phyloP scores from a whole-genome alignment of 2,797 vertebrate genomes.

The Phalloptychus januarius region DNA sequence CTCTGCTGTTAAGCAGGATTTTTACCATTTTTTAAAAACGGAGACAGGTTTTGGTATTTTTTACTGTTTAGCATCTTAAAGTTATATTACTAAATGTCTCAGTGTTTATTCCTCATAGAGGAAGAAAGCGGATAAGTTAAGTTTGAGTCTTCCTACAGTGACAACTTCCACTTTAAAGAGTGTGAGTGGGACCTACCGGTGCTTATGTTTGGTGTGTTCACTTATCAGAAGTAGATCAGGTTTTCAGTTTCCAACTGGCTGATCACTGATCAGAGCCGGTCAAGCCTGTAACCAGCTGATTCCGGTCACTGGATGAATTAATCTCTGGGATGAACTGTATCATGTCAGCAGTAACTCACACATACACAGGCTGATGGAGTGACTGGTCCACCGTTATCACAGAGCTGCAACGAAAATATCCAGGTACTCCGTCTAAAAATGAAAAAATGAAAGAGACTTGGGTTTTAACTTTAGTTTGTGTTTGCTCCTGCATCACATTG shows the following conservation, averaged over 20 bases:
- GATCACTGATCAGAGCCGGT: neutral
- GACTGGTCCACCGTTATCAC: neutral
- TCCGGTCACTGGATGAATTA: neutral
- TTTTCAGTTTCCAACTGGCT: neutral
- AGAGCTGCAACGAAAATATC: neutral
- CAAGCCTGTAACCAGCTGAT: neutral
- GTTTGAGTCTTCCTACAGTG: neutral
- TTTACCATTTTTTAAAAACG: neutral
- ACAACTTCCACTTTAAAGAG: slow-evolving; percentile 1
- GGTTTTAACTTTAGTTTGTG: neutral
- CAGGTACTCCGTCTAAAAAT: neutral
- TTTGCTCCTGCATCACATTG: neutral
- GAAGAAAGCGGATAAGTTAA: neutral
- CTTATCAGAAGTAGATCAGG: neutral
- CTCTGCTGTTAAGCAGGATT: neutral
- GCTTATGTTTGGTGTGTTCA: neutral
- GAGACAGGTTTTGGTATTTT: neutral
- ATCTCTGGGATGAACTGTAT: neutral
- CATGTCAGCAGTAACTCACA: neutral
- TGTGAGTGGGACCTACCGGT: neutral
- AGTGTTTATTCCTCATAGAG: neutral
- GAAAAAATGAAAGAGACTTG: neutral
- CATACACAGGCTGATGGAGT: neutral
- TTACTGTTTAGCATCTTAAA: neutral
- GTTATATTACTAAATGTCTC: neutral